Conservation (phyloP, 2,888 invertebrate genomes). For the Diplolepis rosae region DNA sequence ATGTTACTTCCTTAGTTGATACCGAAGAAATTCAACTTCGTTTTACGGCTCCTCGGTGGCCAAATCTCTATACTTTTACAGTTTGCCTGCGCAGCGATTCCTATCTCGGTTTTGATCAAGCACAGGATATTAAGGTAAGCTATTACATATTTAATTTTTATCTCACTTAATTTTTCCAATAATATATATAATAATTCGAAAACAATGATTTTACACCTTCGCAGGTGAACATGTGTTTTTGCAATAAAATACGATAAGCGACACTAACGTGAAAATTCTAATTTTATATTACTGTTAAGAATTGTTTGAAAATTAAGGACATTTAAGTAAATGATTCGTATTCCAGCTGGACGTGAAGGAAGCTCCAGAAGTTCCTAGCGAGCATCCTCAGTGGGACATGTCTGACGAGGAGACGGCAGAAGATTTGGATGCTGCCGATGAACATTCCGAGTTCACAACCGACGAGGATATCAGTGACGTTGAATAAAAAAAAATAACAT, state of each 20-base stretch:
- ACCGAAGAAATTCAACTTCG: constrained; percentile 91
- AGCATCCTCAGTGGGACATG: constrained; percentile 99
- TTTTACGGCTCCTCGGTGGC: constrained; percentile 96
- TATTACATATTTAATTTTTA: too few species aligned
- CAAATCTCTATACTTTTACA: constrained; percentile 93
- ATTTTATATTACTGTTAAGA: too few species aligned
- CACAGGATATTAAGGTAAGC: constrained; percentile 94
- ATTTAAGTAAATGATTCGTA: too few species aligned
- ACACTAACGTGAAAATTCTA: too few species aligned
- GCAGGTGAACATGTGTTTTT: too few species aligned
- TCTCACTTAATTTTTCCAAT: too few species aligned
- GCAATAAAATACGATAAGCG: too few species aligned
- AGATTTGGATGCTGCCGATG: constrained; percentile 79
- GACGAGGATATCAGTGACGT: constrained; percentile 80
- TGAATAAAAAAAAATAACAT: constrained; percentile 59
- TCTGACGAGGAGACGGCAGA: constrained; percentile 92
- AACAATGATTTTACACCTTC: too few species aligned
- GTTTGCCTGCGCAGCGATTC: constrained; percentile 94
- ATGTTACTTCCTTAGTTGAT: constrained; percentile 93
- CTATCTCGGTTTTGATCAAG: constrained; percentile 97
- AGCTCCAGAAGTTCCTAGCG: constrained; percentile 91
- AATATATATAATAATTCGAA: too few species aligned
- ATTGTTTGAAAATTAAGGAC: too few species aligned
- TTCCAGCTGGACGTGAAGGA: constrained; percentile 93
- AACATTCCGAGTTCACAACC: constrained; percentile 80